Evolutionary conservation across 2,113 vertebrate species (phyloP).

Genomic region (Brachyhypopomus occidentalis): DNA sequence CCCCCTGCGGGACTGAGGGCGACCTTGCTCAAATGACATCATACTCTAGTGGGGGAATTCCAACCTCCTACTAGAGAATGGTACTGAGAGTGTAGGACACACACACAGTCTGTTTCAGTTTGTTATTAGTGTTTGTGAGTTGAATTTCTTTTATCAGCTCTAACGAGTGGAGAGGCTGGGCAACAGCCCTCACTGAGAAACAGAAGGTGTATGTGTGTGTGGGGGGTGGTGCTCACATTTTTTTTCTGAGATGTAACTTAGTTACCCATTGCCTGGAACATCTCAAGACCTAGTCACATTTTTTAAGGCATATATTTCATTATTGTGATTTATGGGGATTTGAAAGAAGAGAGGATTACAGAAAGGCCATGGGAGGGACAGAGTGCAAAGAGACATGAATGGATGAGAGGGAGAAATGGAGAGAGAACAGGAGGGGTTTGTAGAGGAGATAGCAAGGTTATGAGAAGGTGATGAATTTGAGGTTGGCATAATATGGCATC

Average conservation of each 20-base stretch:
- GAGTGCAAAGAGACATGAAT: neutral
- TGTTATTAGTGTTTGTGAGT: no score
- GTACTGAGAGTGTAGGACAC: neutral
- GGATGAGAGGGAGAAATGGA: neutral
- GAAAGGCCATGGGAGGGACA: conserved; percentile 17
- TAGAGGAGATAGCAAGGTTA: conserved; percentile 52
- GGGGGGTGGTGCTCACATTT: no score
- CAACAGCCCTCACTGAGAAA: no score
- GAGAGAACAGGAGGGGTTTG: conserved; percentile 40
- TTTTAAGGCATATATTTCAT: conserved; percentile 31
- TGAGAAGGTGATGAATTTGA: conserved; percentile 55
- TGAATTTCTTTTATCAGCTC: no score
- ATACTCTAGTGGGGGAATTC: conserved; percentile 22
- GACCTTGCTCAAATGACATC: conserved; percentile 25
- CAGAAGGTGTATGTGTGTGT: no score
- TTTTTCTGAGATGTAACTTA: conserved; percentile 10
- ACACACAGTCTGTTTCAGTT: neutral
- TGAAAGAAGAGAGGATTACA: neutral
- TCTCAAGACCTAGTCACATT: conserved; percentile 16
- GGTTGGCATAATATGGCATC: conserved; percentile 38
- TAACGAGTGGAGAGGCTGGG: no score
- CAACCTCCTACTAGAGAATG: conserved; percentile 8
- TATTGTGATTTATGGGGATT: conserved; percentile 30
- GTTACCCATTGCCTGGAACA: conserved; percentile 18
- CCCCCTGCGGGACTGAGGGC: neutral